phyloP scores from a whole-genome alignment of 64 coral and sea anemone species.

The Actinia tenebrosa region DNA sequence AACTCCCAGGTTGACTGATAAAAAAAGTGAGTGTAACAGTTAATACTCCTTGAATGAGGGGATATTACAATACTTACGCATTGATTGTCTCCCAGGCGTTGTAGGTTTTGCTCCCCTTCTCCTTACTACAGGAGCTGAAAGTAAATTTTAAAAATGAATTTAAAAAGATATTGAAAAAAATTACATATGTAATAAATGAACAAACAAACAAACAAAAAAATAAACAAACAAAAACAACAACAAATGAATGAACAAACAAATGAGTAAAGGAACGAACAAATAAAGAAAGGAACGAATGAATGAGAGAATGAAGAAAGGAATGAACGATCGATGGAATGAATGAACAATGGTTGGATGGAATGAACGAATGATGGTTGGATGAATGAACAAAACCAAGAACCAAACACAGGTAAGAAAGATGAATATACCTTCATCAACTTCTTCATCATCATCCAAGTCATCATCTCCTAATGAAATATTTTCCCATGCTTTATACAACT shows the following conservation, averaged over 20 bases:
- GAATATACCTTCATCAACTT: not conserved
- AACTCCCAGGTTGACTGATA: too few relatives aligned
- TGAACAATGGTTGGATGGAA: too few relatives aligned
- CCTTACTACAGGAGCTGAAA: not conserved
- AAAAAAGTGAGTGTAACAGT: not conserved
- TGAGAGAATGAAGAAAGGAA: not conserved
- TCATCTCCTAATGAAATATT: constrained; percentile 19
- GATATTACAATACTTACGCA: not conserved
- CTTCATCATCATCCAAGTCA: constrained; percentile 17
- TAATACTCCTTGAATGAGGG: too few relatives aligned
- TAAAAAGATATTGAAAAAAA: not conserved
- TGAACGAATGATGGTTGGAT: not conserved
- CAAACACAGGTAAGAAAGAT: not conserved
- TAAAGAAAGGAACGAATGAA: not conserved
- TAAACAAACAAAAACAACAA: not conserved
- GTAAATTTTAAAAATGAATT: not conserved
- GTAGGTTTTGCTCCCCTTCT: not conserved
- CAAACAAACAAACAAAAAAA: not conserved
- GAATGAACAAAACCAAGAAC: not conserved
- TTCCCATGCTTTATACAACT: constrained; percentile 21
- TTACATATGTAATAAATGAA: not conserved
- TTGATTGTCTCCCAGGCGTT: not conserved
- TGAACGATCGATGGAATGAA: not conserved
- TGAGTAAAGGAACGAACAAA: not conserved
- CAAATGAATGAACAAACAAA: not conserved